These are phyloP conservation scores for Lithobates pipiens DNA, from an alignment of 2,797 vertebrate genomes.

Conservation along the genomic window DNA sequence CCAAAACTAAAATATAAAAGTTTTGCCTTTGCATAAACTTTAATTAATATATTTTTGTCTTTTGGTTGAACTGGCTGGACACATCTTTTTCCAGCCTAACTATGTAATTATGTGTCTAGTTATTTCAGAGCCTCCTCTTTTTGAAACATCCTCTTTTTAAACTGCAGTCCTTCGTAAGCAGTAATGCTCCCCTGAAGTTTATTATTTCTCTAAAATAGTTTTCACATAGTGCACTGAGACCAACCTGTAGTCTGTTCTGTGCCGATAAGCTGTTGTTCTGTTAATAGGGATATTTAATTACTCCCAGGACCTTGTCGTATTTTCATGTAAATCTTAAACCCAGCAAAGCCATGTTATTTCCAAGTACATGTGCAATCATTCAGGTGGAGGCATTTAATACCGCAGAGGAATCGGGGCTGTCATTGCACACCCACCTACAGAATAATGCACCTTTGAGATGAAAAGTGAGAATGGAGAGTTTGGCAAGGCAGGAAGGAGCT, in stretches of 20 bases:
- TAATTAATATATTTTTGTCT: no score
- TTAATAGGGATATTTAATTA: conserved; percentile 18
- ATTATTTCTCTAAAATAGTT: not conserved
- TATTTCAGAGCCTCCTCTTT: no score
- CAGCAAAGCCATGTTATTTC: not conserved
- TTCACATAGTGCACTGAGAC: not conserved
- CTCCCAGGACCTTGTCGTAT: conserved; percentile 21
- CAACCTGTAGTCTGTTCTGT: conserved; percentile 29
- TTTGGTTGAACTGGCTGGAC: no score
- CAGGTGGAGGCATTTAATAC: conserved; percentile 16
- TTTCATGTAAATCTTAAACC: conserved; percentile 47
- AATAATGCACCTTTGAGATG: conserved; percentile 14
- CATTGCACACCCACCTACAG: conserved; percentile 27
- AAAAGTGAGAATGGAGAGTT: conserved; percentile 64
- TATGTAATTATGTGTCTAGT: no score
- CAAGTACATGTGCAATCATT: not conserved
- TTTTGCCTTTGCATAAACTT: no score
- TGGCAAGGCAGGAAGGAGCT: conserved; percentile 61
- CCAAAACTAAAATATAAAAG: no score
- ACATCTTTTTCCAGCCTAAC: no score
- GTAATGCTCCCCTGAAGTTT: not conserved
- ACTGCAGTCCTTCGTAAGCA: not conserved
- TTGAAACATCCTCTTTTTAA: no score
- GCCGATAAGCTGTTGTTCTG: conserved; percentile 38
- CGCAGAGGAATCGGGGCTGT: conserved; percentile 17